Evolutionary conservation across 2,888 invertebrate genomes (phyloP).

Genomic region (Choristoneura rosaceana): DNA sequence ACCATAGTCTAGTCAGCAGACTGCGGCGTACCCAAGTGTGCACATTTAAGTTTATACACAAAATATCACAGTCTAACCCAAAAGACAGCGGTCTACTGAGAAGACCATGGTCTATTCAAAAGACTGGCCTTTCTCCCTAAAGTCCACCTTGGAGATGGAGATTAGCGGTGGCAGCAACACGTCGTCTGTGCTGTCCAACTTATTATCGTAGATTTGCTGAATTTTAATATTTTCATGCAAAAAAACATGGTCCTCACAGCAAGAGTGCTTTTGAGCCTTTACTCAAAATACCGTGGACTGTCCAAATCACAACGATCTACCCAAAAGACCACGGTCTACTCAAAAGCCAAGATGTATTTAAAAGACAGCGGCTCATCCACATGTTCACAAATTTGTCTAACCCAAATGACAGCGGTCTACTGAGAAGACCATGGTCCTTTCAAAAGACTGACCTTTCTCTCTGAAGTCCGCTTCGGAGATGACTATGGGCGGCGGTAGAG

Average conservation of each 20-base stretch:
- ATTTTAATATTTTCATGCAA: too few relatives aligned
- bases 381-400: background rate
- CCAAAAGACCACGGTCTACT: background rate
- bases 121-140: conserved; percentile 73
- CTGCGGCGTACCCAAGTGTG: too few relatives aligned
- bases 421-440: background rate
- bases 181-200: too few relatives aligned
- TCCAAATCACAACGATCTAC: conserved; percentile 17
- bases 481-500: conserved; percentile 68
- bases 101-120: background rate
- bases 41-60: too few relatives aligned
- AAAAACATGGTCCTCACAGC: too few relatives aligned
- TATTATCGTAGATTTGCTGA: too few relatives aligned
- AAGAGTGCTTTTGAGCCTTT: too few relatives aligned
- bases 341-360: background rate
- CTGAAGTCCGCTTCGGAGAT: conserved; percentile 81
- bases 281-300: too few relatives aligned
- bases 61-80: too few relatives aligned
- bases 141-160: conserved; percentile 81
- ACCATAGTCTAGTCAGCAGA: background rate
- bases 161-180: conserved; percentile 44
- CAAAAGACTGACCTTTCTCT: conserved; percentile 68
- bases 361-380: background rate
- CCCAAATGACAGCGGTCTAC: background rate
- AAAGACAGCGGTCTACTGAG: too few relatives aligned